Percentiles rank a stretch among this genome's conserved stretches.
Conservation (phyloP, 2,113 vertebrate genomes). For the Engystomops pustulosus region DNA sequence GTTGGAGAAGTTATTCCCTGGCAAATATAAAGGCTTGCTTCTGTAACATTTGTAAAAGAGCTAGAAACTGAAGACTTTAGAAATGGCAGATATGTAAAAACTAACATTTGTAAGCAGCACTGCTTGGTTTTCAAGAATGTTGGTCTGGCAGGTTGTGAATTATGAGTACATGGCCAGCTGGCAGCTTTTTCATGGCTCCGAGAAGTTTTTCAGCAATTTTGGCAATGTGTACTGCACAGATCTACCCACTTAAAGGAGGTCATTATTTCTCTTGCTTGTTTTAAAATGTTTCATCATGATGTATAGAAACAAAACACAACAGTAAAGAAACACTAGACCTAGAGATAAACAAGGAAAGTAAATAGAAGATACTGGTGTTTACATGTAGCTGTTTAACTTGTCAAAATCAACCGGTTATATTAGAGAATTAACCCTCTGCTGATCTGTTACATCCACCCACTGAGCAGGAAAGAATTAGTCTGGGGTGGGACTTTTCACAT, state of each 20-base stretch:
- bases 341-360: too few relatives aligned
- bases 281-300: background rate
- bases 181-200: constrained; percentile 1
- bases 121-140: constrained; percentile 35
- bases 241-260: constrained; percentile 34
- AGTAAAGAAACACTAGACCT: background rate
- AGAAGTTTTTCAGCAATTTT: constrained; percentile 11
- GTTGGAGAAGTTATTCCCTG: background rate
- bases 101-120: background rate
- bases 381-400: too few relatives aligned
- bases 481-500: too few relatives aligned
- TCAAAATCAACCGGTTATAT: too few relatives aligned
- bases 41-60: background rate
- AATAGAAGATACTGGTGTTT: too few relatives aligned
- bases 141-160: constrained; percentile 43
- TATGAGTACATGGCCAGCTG: constrained; percentile 40
- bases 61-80: background rate
- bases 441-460: too few relatives aligned
- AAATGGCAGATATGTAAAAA: background rate
- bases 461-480: too few relatives aligned
- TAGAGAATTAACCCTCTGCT: too few relatives aligned
- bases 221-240: constrained; percentile 37
- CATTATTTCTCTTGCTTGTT: background rate
- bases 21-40: background rate
- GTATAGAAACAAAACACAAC: background rate